Evolutionary conservation across 1,140 invertebrate species (phyloP).

Genomic region (Lethrus apterus): DNA sequence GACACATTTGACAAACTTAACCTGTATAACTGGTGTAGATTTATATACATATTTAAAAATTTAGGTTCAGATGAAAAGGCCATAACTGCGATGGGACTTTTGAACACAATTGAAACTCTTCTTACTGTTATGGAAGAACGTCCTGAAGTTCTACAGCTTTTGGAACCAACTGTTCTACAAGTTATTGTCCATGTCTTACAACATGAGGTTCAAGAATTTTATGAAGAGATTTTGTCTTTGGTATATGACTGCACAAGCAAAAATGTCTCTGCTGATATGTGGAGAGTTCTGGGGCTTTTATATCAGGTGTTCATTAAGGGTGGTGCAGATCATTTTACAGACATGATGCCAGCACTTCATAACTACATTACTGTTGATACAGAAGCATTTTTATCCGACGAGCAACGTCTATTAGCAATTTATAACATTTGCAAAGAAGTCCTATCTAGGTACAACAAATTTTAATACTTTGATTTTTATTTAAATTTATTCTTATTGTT

Average conservation of each 20-base stretch:
- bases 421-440: constrained; percentile 89
- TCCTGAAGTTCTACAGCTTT: constrained; percentile 74
- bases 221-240: constrained; percentile 90
- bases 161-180: constrained; percentile 91
- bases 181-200: constrained; percentile 66
- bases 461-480: too few relatives aligned
- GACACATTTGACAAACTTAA: too few relatives aligned
- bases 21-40: too few relatives aligned
- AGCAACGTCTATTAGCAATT: constrained; percentile 83
- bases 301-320: constrained; percentile 88
- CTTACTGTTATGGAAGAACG: constrained; percentile 91
- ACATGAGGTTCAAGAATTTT: constrained; percentile 69
- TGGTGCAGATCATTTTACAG: constrained; percentile 94
- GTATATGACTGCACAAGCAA: constrained; percentile 88
- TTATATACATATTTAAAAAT: too few relatives aligned
- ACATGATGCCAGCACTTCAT: constrained; percentile 98
- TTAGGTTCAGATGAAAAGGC: constrained; percentile 93
- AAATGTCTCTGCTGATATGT: constrained; percentile 87
- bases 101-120: constrained; percentile 95
- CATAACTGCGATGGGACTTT: constrained; percentile 92
- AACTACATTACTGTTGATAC: constrained; percentile 97
- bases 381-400: constrained; percentile 82
- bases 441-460: too few relatives aligned
- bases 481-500: too few relatives aligned
- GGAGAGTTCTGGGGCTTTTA: constrained; percentile 88